Conservation (phyloP, 2,113 vertebrate species). For the Pelvicachromis taeniatus region DNA sequence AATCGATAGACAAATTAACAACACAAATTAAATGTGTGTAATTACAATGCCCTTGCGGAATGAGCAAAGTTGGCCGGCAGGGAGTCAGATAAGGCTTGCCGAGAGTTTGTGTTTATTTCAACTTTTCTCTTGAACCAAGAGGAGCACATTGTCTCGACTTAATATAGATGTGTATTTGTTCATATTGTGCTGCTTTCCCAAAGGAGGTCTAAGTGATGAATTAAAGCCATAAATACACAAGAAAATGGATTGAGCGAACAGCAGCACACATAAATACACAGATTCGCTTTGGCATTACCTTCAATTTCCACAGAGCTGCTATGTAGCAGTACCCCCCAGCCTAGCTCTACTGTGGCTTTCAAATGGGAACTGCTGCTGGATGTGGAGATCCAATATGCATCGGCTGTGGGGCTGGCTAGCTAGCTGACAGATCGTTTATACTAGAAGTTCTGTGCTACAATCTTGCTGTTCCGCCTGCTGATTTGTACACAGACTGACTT, state of each 20-base stretch:
- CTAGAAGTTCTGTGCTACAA: constrained; percentile 16
- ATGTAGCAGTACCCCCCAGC: constrained; percentile 11
- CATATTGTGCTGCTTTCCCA: not conserved
- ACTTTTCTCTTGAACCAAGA: not conserved
- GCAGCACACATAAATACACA: not conserved
- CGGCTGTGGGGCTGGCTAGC: constrained; percentile 19
- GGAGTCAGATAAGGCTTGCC: not conserved
- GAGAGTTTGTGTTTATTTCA: not conserved
- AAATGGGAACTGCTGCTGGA: constrained; percentile 42
- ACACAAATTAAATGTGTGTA: constrained; percentile 66
- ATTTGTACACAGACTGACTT: constrained; percentile 45
- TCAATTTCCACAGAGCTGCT: constrained; percentile 47
- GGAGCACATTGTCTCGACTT: not conserved
- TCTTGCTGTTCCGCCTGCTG: constrained; percentile 31
- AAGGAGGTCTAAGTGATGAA: not conserved
- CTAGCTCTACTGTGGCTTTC: constrained; percentile 10
- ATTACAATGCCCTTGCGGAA: constrained; percentile 51
- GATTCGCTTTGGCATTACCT: constrained; percentile 9
- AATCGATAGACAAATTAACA: constrained; percentile 73
- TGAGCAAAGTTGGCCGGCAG: not conserved
- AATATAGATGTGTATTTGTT: not conserved
- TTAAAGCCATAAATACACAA: not conserved
- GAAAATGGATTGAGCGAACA: not conserved
- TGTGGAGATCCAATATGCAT: constrained; percentile 33
- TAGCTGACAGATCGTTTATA: constrained; percentile 54